phyloP scores from a whole-genome alignment of 2,113 vertebrate genomes.

The Microtus pennsylvanicus region DNA sequence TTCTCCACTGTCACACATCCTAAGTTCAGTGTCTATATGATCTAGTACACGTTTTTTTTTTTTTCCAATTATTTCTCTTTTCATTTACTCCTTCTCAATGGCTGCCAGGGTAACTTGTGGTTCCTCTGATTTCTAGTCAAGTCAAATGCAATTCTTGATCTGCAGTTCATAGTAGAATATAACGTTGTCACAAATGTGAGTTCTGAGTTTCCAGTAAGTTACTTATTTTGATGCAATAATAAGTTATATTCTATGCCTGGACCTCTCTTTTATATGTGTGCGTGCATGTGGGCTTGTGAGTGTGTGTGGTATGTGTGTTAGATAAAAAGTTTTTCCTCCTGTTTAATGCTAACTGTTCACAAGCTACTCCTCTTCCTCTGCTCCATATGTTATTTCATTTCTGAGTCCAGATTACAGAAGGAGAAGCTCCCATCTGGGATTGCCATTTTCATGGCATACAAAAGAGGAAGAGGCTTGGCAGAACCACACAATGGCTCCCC shows the following conservation, averaged over 20 bases:
- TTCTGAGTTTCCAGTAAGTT: background rate
- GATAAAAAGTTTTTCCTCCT: background rate
- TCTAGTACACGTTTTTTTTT: background rate
- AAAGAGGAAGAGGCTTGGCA: background rate
- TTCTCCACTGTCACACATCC: background rate
- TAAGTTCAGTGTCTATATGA: background rate
- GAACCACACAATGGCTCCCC: background rate
- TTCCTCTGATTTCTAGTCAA: background rate
- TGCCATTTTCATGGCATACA: background rate
- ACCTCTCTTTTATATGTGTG: background rate
- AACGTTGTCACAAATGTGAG: background rate
- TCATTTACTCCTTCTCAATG: background rate
- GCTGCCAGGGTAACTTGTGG: background rate
- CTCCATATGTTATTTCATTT: background rate
- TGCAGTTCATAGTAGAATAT: background rate
- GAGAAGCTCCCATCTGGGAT: background rate
- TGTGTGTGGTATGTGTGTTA: background rate
- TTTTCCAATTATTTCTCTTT: background rate
- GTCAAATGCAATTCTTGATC: background rate
- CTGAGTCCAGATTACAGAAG: background rate
- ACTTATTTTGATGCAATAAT: background rate
- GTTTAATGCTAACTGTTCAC: background rate
- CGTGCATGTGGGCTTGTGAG: background rate
- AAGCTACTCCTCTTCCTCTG: background rate
- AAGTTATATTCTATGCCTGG: background rate